Base-by-base conservation (phyloP, 2,888 invertebrate genomes). In the Agrochola litura region DNA sequence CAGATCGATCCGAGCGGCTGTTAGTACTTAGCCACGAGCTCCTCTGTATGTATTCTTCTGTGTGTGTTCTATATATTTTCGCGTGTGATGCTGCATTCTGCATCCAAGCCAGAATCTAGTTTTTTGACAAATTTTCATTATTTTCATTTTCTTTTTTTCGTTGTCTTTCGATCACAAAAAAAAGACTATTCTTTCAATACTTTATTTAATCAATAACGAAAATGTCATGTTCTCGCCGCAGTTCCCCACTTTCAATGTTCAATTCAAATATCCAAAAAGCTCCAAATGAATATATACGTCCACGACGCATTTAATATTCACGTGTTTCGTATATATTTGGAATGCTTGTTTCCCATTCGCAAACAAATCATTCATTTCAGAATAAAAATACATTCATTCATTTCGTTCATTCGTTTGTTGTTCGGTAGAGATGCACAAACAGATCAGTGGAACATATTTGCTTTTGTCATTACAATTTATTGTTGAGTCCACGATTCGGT, bases 401-500 rank as follows among this genome's bases (percentile, higher is more conserved):
- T 77, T 85, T 73, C 70, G 65, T 63, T 69, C 65, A 54, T 77
- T 76, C 63, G 25, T 46, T 63, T 46, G 65, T 71, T 72, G 82
- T 83, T 69, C 54, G 19, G 52, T 68, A 19, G 71, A 22, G n/a
- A 61, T 67, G 66, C 16, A 61, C 74, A 87, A 80, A 85, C 79
- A 77, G 64, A 81, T 79, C 73, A 68, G 10, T 3, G 22, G 46
- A 76, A 76, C 68, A 66, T 86, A 75, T 86, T 87, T 87, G 75
- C 83, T 80, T 83, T 79, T 72, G 73, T 58, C 76, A 83, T 77
- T 73, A 85, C 75, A 79, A 79, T 87, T 77, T 84, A 76, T 77
- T 72, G 71, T 71, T 6, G 37, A 70, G 64, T 22, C 37, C 3
- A 2, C 16, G 64, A 69, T 69, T 76, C 54, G 8, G 56, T 73